Base-by-base conservation (phyloP, 2,888 invertebrate genomes). In the Noctuana brunneofusca region DNA sequence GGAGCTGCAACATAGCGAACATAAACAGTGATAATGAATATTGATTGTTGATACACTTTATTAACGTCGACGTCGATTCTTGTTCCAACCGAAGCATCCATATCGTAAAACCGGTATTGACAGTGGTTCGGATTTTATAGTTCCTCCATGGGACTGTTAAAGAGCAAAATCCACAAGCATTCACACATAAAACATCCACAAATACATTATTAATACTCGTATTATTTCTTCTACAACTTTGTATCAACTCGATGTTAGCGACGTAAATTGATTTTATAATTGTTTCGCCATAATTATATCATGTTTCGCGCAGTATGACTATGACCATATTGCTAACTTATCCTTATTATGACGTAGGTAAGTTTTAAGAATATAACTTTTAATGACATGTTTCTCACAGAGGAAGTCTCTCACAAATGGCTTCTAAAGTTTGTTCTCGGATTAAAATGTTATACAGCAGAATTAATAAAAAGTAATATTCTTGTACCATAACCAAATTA, bases 21-120 rank as follows among this genome's bases (percentile, higher is more conserved):
- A 50, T 14, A 16, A 50, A 52, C 16, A 30, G 30, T 18, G 52
- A 69, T 72, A 73, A 76, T 73, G 75, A 70, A 72, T 72, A 70
- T 69, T 66, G 68, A 69, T 68, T 71, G 68, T 69, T 69, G 69
- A 68, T 71, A 57, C 48, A 18, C n/a, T 48, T 48, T 22, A 57
- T 48, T 49, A 68, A n/a, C n/a, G n/a, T n/a, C n/a, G n/a, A 68
- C 65, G 64, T 63, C 56, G 58, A 62, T 66, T 65, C 67, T 67
- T 55, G 59, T 55, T 63, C 57, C 64, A 60, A 65, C 22, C 41
- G 24, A 63, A 69, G 4, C 54, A 66, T 63, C 64, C 64, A 58
- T 65, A 24, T 63, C 49, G 56, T 24, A 58, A 55, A 69, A 69
- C 70, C 66, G 70, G 68, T 69, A 60, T 66, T n/a, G n/a, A n/a